Base-by-base conservation (phyloP, 1,140 invertebrate species). In the Trinorchestia longiramus region DNA sequence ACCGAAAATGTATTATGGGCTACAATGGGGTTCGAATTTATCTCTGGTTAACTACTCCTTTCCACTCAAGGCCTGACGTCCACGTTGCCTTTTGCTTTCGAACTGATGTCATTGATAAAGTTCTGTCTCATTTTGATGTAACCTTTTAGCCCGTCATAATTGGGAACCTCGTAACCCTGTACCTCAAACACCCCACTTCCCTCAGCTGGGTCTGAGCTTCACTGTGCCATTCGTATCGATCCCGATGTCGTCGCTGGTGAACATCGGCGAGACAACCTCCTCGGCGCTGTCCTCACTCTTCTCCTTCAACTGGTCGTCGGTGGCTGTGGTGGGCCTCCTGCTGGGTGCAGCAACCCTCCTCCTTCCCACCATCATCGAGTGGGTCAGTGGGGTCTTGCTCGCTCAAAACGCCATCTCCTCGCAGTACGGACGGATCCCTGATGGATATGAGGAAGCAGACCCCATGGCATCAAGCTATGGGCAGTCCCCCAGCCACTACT, bases 201-300 rank as follows among this genome's bases (percentile, higher is more conserved):
- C 23, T n/a, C 96, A 96, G 96, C 95, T 96, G 11, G 96, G 96
- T 42, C 87, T 96, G 19, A 96, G 96, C 88, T 96, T 96, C 96
- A 96, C 95, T 36, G 95, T 96, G 42, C 96, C 96, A 4, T 96
- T 96, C 95, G 57, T 96, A 0, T 96, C 96, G 28, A 96, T 96
- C 62, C 96, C 96, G 23, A 96, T 95, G 45, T 53, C 77, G 0
- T 96, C 96, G 40, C 42, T 96, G 3, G 44, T 96, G 77, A 95
- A 87, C 90, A 47, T 96, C 42, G 95, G 96, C 19, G 57, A 96
- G 15, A 95, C 87, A 15, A 96, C 96, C 41, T 44, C 95, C 40
- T 57, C 95, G 0, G 96, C 96, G 43, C 43, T 96, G 19, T 62
- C 41, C 41, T 96, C 96, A 3, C 96, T 96, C 8, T 47, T 96